These are phyloP conservation scores for Drosophila nigritarsus DNA, from an alignment of 2,888 invertebrate species.

Conservation along the genomic window DNA sequence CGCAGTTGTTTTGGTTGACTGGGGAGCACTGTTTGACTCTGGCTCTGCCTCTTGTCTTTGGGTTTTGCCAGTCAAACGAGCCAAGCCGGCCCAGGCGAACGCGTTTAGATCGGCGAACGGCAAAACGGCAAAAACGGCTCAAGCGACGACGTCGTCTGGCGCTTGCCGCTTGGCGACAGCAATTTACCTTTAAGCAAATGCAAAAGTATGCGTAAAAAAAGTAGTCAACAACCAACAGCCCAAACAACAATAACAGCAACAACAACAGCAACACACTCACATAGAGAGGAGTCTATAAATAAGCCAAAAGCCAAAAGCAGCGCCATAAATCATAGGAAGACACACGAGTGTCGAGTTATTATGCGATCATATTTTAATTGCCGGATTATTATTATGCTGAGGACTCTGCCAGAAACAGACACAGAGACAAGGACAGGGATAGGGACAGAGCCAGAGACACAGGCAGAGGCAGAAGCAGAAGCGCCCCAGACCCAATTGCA, in stretches of 20 bases:
- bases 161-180: conserved; percentile 76
- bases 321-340: conserved; percentile 79
- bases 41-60: conserved; percentile 40
- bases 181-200: conserved; percentile 81
- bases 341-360: conserved; percentile 80
- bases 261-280: conserved; percentile 45
- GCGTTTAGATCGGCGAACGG: conserved; percentile 53
- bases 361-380: conserved; percentile 81
- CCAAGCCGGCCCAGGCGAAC: conserved; percentile 76
- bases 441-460: conserved; percentile 1
- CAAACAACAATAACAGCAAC: conserved; percentile 45
- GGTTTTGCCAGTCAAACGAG: conserved; percentile 72
- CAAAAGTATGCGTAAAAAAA: conserved; percentile 73
- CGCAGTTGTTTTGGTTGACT: background rate
- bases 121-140: conserved; percentile 12
- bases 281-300: conserved; percentile 72
- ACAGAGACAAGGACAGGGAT: conserved; percentile 4
- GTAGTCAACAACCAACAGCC: conserved; percentile 43
- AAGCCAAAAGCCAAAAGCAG: conserved; percentile 71
- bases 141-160: conserved; percentile 38
- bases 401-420: conserved; percentile 29
- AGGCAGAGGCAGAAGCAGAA: conserved; percentile 9
- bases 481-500: conserved; percentile 10
- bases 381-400: conserved; percentile 81
- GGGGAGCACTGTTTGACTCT: conserved; percentile 27